Evolutionary conservation across 2,113 vertebrate species (phyloP), one percentile per base, ranked within the genome.

Genomic region (Turdus rufiventris): DNA sequence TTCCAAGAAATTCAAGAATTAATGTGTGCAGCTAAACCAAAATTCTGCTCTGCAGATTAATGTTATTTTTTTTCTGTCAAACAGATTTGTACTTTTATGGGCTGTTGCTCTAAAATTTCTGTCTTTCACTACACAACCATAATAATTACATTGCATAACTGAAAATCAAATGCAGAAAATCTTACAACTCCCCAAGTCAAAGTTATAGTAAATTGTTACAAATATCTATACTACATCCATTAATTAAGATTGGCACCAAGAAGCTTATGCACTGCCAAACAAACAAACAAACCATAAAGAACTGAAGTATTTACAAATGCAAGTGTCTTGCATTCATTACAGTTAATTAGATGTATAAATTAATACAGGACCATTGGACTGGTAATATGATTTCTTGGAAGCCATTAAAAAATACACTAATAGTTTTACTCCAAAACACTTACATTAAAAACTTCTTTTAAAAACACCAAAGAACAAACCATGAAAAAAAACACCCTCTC

Each of bases 1-100:
- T 91, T 96, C 31, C 72, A 89, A 86, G 62, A 91, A 87, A 61
- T 77, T 87, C 2, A 94, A 74, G 36, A 85, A 76, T 61, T 85
- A 88, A 85, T 80, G 60, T 31, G 10, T 48, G 66, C 28, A 87
- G 12, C 20, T 83, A 68, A 93, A 74, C 43, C 51, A 80, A 72
- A 85, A 84, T 71, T 91, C 80, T 74, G 47, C n/a, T 72, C n/a
- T 58, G 16, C 26, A 78, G 29, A 76, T 68, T 48, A 81, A 21
- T 31, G 14, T 28, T 40, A 24, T 38, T 86, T 81, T 80, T 78
- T 65, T 81, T 78, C 45, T 28, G 14, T 76, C 21, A 51, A 42
- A 73, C 0, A 76, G 18, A 89, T 72, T 40, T 76, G 33, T 82
- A 75, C 14, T 13, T 17, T 50, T 65, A 63, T 0, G 7, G n/a